Percentiles rank a stretch among this genome's conserved stretches.
Evolutionary conservation across 1,140 invertebrate species (phyloP).

Genomic region (Lasaia peninsularis): DNA sequence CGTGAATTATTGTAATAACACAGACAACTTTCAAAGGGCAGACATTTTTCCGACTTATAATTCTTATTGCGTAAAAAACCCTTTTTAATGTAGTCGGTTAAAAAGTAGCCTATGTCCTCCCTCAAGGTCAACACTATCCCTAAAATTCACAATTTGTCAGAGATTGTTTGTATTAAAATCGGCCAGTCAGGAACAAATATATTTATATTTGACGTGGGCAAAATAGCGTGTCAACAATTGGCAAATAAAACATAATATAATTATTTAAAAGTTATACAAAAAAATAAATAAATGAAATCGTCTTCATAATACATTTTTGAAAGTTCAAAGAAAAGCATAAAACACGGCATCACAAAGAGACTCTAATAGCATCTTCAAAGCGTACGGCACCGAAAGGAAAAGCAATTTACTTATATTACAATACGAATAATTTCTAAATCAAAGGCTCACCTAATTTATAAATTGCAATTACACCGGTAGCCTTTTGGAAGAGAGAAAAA

Average conservation of each 20-base stretch:
- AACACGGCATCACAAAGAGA: constrained; percentile 21
- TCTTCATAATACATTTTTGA: constrained; percentile 1
- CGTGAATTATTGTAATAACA: no score
- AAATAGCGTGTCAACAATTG: constrained; percentile 9
- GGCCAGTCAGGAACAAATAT: neutral
- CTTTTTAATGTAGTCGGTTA: no score
- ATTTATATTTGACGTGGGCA: no score
- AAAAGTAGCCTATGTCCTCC: no score
- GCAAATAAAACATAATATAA: constrained; percentile 15
- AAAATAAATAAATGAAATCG: neutral
- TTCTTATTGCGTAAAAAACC: no score
- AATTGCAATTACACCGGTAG: constrained; percentile 70
- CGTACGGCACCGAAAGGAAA: constrained; percentile 39
- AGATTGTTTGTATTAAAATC: no score
- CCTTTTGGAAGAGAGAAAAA: constrained; percentile 38
- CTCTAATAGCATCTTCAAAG: constrained; percentile 34
- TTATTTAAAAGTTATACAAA: constrained; percentile 1
- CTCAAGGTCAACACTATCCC: no score
- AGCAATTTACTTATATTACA: constrained; percentile 48
- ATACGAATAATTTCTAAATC: constrained; percentile 49
- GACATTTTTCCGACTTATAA: no score
- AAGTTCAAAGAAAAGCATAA: constrained; percentile 12
- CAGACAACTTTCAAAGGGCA: no score
- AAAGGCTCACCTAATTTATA: constrained; percentile 64
- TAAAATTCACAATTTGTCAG: no score